phyloP scores from a whole-genome alignment of 2,888 invertebrate genomes.

The Cantharis lateralis region DNA sequence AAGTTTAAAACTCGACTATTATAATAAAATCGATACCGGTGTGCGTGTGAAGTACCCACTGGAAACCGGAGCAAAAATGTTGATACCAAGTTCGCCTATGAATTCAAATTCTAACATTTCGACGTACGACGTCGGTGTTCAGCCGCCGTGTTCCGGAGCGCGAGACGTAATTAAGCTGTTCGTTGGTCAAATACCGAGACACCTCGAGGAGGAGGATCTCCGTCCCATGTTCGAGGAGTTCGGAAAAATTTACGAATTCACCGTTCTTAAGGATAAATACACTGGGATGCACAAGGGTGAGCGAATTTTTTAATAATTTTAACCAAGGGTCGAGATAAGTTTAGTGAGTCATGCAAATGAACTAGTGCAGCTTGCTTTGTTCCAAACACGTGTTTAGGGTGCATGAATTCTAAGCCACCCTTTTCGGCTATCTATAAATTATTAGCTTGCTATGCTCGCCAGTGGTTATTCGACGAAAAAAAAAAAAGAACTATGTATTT shows the following conservation, averaged over 20 bases:
- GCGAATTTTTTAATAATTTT: constrained; percentile 4
- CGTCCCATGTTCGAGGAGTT: constrained; percentile 91
- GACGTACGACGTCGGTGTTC: constrained; percentile 10
- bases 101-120: constrained; percentile 32
- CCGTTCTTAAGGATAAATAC: constrained; percentile 91
- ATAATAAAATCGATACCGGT: constrained; percentile 24
- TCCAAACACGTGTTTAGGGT: constrained; percentile 31
- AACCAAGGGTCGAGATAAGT: constrained; percentile 18
- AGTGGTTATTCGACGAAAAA: neutral
- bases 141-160: constrained; percentile 34
- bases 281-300: constrained; percentile 95
- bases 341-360: constrained; percentile 35
- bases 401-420: constrained; percentile 1
- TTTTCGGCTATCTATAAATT: neutral
- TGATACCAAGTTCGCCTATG: constrained; percentile 53
- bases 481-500: neutral
- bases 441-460: neutral
- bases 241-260: constrained; percentile 92
- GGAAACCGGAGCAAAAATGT: constrained; percentile 46
- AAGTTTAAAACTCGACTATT: constrained; percentile 35
- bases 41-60: constrained; percentile 24
- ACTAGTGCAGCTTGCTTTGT: constrained; percentile 26
- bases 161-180: constrained; percentile 78
- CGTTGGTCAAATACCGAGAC: constrained; percentile 91
- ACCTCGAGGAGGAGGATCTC: constrained; percentile 84